phyloP scores from a whole-genome alignment of 2,797 vertebrate species.

The Xerus rutilus region DNA sequence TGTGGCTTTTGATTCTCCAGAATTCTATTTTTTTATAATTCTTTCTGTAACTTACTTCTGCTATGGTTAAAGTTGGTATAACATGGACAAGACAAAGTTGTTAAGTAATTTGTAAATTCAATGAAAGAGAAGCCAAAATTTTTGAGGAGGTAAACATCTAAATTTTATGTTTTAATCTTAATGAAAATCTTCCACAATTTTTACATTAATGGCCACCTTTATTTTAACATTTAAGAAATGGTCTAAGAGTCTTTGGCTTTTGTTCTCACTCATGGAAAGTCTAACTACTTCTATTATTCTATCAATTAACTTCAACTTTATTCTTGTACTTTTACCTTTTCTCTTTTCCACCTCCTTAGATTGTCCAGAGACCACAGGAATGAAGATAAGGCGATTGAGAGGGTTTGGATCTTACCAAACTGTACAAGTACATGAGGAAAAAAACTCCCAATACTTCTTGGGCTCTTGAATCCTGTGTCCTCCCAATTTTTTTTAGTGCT shows the following conservation, averaged over 20 bases:
- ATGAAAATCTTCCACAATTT: neutral
- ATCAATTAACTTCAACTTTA: neutral
- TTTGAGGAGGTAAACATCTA: slow-evolving; percentile 33
- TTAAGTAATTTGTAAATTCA: slow-evolving; percentile 39
- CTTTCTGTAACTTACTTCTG: neutral
- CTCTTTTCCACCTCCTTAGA: neutral
- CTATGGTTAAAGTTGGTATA: slow-evolving; percentile 3
- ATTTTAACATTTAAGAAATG: slow-evolving; percentile 36
- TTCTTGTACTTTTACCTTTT: neutral
- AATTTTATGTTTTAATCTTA: slow-evolving; percentile 16
- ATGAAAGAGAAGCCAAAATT: neutral
- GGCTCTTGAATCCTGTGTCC: slow-evolving; percentile 25
- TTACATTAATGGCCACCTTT: neutral
- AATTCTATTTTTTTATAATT: slow-evolving; percentile 23
- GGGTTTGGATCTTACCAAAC: neutral
- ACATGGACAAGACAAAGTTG: neutral
- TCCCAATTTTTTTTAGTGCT: slow-evolving; percentile 29
- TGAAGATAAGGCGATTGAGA: neutral
- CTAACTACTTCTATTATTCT: slow-evolving; percentile 34
- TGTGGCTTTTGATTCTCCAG: neutral
- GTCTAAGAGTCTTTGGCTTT: slow-evolving; percentile 2
- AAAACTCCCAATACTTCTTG: neutral
- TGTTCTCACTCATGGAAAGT: neutral
- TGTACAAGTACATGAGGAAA: neutral
- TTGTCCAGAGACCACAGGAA: neutral